phyloP scores from a whole-genome alignment of 2,797 vertebrate genomes.

The Danio albolineatus region DNA sequence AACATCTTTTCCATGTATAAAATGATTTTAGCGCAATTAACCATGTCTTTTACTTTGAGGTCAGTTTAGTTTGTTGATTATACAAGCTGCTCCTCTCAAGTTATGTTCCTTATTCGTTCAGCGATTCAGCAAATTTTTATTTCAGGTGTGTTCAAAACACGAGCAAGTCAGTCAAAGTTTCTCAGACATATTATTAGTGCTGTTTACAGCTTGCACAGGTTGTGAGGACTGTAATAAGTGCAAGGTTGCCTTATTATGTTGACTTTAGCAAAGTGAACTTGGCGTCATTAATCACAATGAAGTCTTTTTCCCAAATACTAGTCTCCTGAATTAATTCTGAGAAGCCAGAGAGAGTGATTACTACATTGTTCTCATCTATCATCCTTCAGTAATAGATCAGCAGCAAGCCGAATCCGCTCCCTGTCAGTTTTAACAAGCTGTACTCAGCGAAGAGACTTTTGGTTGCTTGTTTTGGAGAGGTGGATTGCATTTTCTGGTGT shows the following conservation, averaged over 20 bases:
- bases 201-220: conserved; percentile 17
- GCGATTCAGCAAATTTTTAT: neutral
- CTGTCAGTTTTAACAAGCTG: conserved; percentile 39
- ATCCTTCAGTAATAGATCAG: conserved; percentile 62
- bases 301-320: conserved; percentile 60
- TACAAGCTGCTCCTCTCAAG: neutral
- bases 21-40: neutral
- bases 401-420: conserved; percentile 65
- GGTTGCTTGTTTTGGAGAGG: conserved; percentile 32
- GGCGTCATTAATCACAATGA: conserved; percentile 68
- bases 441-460: conserved; percentile 27
- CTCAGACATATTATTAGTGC: neutral
- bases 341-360: conserved; percentile 69
- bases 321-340: conserved; percentile 72
- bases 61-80: neutral
- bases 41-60: neutral
- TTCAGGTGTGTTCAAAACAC: neutral
- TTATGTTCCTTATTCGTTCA: neutral
- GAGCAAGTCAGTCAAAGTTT: conserved; percentile 16
- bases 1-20: neutral
- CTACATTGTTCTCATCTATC: conserved; percentile 70
- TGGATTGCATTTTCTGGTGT: neutral
- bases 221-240: conserved; percentile 32
- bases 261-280: conserved; percentile 47
- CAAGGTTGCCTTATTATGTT: conserved; percentile 31